Conservation (phyloP, 2,888 invertebrate species). For the Dorcus parallelipipedus region DNA sequence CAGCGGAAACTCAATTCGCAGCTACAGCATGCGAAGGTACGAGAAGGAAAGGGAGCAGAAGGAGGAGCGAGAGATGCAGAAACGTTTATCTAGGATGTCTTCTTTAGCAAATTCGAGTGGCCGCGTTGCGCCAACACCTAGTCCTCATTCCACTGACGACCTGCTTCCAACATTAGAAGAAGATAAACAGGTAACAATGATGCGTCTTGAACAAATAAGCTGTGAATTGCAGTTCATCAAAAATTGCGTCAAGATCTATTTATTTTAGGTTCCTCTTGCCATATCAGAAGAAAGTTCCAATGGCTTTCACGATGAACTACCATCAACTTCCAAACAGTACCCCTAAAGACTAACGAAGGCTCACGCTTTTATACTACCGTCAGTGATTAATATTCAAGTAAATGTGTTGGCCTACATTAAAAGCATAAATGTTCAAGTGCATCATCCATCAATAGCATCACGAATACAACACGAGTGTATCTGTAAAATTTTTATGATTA, state of each 20-base stretch:
- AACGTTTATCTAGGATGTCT: constrained; percentile 64
- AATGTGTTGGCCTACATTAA: too few species aligned
- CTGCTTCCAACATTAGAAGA: constrained; percentile 77
- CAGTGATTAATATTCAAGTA: too few species aligned
- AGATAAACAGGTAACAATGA: constrained; percentile 63
- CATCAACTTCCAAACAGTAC: constrained; percentile 48
- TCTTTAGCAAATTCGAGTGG: constrained; percentile 50
- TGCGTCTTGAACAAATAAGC: too few species aligned
- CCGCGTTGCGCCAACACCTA: constrained; percentile 66
- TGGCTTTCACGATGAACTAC: constrained; percentile 47
- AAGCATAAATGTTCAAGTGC: too few species aligned
- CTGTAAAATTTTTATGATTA: constrained; percentile 15
- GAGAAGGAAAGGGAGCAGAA: constrained; percentile 80
- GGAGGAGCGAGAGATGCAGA: constrained; percentile 75
- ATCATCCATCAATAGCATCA: too few species aligned
- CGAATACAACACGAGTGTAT: neutral
- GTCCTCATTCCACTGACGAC: constrained; percentile 81
- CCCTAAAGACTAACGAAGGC: constrained; percentile 25
- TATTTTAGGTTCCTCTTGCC: constrained; percentile 46
- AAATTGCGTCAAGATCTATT: neutral
- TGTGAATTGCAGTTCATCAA: neutral
- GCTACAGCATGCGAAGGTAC: constrained; percentile 76
- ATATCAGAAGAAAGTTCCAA: constrained; percentile 45
- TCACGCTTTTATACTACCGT: too few species aligned
- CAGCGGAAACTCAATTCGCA: constrained; percentile 78